phyloP scores from a whole-genome alignment of 2,888 invertebrate genomes.

The Amblyteles armatorius region DNA sequence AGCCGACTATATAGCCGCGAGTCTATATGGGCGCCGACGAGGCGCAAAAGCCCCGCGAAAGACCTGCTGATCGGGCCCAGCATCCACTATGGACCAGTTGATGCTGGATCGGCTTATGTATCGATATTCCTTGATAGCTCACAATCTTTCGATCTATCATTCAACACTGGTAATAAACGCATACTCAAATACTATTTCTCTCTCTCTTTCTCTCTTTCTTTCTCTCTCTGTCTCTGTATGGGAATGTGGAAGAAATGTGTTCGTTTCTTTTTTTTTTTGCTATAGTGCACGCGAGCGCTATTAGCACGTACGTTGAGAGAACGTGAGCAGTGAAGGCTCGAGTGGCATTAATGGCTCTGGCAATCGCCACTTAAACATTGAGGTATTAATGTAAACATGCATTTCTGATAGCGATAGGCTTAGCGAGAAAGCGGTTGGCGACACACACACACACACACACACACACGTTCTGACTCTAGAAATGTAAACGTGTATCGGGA shows the following conservation, averaged over 20 bases:
- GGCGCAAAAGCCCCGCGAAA: constrained; percentile 11
- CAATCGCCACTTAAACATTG: constrained; percentile 83
- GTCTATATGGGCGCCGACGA: constrained; percentile 24
- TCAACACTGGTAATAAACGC: constrained; percentile 1
- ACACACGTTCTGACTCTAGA: neutral
- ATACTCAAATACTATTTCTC: neutral
- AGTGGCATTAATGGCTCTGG: constrained; percentile 82
- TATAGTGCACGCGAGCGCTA: constrained; percentile 16
- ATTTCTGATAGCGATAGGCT: constrained; percentile 84
- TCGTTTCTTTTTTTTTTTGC: constrained; percentile 1
- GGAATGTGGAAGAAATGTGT: constrained; percentile 3
- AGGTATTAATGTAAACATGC: constrained; percentile 84
- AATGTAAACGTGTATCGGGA: constrained; percentile 14
- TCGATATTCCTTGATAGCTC: constrained; percentile 20
- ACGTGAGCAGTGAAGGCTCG: constrained; percentile 57
- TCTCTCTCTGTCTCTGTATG: neutral
- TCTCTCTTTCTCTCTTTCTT: neutral
- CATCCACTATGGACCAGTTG: constrained; percentile 12
- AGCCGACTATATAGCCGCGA: constrained; percentile 27
- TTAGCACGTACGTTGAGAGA: constrained; percentile 24
- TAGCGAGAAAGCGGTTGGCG: constrained; percentile 58
- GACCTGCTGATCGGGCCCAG: constrained; percentile 1
- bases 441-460: neutral
- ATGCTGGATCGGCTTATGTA: constrained; percentile 13
- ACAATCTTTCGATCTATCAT: constrained; percentile 3